phyloP scores from a whole-genome alignment of 2,797 vertebrate genomes.

The Tragelaphus eurycerus region DNA sequence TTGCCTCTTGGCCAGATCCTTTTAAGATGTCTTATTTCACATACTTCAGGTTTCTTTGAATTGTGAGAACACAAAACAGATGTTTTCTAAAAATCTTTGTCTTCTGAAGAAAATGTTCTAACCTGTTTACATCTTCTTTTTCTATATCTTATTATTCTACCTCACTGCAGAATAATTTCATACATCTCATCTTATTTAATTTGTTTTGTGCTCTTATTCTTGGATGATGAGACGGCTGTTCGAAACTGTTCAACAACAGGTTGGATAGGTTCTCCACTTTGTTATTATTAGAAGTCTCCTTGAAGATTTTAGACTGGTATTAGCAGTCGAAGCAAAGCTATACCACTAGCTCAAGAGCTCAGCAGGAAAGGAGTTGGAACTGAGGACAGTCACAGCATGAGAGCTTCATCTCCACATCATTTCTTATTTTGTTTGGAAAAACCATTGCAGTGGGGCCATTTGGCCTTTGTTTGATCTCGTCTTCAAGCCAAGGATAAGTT shows the following conservation, averaged over 20 bases:
- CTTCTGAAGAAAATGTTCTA: background rate
- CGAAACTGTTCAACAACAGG: background rate
- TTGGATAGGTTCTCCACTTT: background rate
- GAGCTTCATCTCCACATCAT: background rate
- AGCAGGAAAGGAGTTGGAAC: background rate
- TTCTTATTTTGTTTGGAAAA: constrained; percentile 38
- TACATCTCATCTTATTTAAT: background rate
- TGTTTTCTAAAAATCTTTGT: background rate
- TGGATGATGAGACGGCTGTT: background rate
- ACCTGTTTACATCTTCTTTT: too few species aligned
- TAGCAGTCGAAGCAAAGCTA: background rate
- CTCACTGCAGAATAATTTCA: background rate
- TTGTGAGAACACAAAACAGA: constrained; percentile 33
- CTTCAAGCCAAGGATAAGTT: background rate
- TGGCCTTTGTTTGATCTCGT: background rate
- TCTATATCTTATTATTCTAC: background rate
- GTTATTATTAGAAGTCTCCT: background rate
- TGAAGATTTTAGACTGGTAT: background rate
- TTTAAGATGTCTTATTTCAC: constrained; percentile 9
- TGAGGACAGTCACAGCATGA: background rate
- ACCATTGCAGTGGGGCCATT: background rate
- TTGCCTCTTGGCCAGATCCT: background rate
- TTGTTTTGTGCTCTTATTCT: background rate
- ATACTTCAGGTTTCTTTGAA: background rate
- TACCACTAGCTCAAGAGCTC: background rate